Evolutionary conservation across 2,113 vertebrate genomes (phyloP).

Genomic region (Motacilla tschutschensis): DNA sequence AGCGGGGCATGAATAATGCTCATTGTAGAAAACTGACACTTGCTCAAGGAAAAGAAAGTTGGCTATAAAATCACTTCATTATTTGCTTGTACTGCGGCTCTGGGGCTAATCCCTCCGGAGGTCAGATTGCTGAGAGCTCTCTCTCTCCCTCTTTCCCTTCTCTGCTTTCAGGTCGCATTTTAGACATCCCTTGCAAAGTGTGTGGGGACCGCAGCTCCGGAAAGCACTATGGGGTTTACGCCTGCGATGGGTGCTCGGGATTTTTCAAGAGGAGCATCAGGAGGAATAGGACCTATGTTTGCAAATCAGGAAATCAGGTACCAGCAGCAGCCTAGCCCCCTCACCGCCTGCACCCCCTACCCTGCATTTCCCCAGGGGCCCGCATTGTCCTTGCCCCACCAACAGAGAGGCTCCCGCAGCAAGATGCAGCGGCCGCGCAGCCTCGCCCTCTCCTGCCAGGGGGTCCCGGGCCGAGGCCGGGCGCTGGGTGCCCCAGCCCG

Average conservation of each 20-base stretch:
- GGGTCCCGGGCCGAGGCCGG: neutral
- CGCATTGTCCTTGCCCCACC: no score
- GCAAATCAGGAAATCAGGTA: conserved; percentile 98
- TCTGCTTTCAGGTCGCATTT: conserved; percentile 87
- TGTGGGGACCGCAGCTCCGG: conserved; percentile 97
- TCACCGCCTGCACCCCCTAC: neutral
- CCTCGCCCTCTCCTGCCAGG: neutral
- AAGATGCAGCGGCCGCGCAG: neutral
- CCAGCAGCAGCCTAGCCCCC: neutral
- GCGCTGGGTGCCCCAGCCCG: neutral
- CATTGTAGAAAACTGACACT: conserved; percentile 78
- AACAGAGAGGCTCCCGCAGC: neutral
- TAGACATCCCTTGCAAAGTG: conserved; percentile 98
- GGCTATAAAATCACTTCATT: conserved; percentile 78
- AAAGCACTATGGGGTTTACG: conserved; percentile 97
- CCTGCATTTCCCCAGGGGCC: neutral
- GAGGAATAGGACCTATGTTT: conserved; percentile 95
- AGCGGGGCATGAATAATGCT: conserved; percentile 75
- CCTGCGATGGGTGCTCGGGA: conserved; percentile 96
- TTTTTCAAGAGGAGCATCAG: conserved; percentile 98
- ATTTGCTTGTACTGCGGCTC: conserved; percentile 73
- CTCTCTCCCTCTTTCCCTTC: neutral
- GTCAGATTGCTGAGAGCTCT: conserved; percentile 65
- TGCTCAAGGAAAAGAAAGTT: conserved; percentile 74
- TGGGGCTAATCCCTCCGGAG: conserved; percentile 67